These are phyloP conservation scores for Cassiopea andromeda DNA, from an alignment of 30 jellyfish, hydroid and myxozoan genomes.

Conservation along the genomic window DNA sequence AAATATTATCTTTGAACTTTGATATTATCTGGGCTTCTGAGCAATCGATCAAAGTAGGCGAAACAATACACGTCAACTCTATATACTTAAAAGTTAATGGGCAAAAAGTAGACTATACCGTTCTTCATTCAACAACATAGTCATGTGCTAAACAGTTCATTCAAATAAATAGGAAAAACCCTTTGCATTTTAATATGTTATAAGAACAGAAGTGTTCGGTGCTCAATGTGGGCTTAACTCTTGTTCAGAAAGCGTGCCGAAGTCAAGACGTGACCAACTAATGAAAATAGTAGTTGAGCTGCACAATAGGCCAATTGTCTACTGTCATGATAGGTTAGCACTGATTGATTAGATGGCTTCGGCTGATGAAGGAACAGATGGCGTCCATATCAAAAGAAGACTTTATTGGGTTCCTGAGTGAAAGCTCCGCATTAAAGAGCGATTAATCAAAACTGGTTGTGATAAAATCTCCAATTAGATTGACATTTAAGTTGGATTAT, in stretches of 20 bases:
- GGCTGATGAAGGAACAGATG: not conserved
- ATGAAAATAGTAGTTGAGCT: not conserved
- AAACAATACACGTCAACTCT: not conserved
- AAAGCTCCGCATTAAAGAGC: slow-evolving; percentile 1
- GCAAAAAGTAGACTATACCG: not conserved
- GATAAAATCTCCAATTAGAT: not conserved
- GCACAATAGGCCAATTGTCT: not conserved
- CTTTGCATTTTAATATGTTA: not conserved
- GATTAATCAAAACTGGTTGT: not conserved
- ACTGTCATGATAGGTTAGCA: not conserved
- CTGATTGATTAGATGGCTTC: not conserved
- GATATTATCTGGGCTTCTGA: not conserved
- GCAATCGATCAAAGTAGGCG: not conserved
- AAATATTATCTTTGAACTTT: not conserved
- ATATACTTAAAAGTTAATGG: not conserved
- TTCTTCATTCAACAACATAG: not conserved
- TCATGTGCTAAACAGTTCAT: not conserved
- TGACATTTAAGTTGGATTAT: not conserved
- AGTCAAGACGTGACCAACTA: not conserved
- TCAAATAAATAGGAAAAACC: slow-evolving; percentile 1
- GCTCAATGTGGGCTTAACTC: not conserved
- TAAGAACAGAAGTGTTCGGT: slow-evolving; percentile 1
- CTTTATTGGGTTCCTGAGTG: slow-evolving; percentile 6
- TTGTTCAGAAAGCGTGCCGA: slow-evolving; percentile 23
- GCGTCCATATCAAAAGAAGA: not conserved